Evolutionary conservation across 2,888 invertebrate species (phyloP), one percentile per base, ranked within the genome.

Genomic region (Parnassius smintheus): DNA sequence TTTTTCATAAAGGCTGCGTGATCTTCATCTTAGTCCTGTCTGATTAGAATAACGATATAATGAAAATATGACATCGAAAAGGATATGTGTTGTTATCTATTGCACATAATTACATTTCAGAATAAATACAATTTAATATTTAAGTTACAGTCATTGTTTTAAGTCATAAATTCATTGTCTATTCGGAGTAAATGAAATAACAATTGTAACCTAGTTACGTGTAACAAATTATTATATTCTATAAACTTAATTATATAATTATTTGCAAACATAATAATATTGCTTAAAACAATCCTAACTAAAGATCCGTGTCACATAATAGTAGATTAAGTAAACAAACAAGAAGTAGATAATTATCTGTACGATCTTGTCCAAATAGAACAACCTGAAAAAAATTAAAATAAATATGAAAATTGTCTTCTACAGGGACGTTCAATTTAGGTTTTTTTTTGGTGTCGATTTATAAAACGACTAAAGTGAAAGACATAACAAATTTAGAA

Each of bases 341-440:
- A 82, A 59, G 0, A 75, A 68, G 46, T 76, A 81, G 0, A 84
- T 45, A 10, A 81, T 53, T 9, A 78, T 61, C 59, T 80, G 76
- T 9, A 78, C 72, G 0, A 73, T 66, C 68, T 81, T 85, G 76
- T 94, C 93, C 64, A 93, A 69, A 68, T 92, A 88, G 74, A 92
- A 94, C 18, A 94, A 79, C 62, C 92, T 92, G 87, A 61, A 82
- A 83, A 56, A 46, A 11, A 35, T 35, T 35, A 35, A n/a, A 49
- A 46, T n/a, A 46, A 46, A 46, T 12, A 46, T 46, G 7, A 46
- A 7, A 46, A 11, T 12, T 46, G 11, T 12, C 46, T 35, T 3
- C 35, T 7, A 35, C 35, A 18, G 18, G 18, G 18, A 35, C 35
- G 35, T 35, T 35, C 4, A 35, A 35, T 35, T 35, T 35, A 35